Base-by-base conservation (phyloP, 2,113 vertebrate genomes). In the Eleginops maclovinus region DNA sequence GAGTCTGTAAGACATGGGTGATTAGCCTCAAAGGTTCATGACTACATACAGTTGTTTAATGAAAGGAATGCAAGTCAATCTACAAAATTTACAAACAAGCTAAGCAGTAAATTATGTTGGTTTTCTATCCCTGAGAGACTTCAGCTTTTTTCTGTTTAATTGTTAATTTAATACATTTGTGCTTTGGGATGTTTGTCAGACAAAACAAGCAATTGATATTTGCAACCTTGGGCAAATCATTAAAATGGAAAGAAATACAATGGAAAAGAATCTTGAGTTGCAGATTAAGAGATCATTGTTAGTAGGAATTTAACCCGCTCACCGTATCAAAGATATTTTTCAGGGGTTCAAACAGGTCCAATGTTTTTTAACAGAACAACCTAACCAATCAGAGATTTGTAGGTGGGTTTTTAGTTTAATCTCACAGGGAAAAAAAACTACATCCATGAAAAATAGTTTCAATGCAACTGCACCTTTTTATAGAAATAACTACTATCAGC, bases 21-120 rank as follows among this genome's bases (percentile, higher is more conserved):
- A 62, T 9, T 53, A 64, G 43, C 31, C 61, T 68, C 40, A 56
- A 56, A 31, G 54, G 21, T 40, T 73, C 36, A 72, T 54, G 64
- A 53, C 19, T 44, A 49, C 64, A 54, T 31, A 49, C 17, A 41
- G 55, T 72, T 43, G 12, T 63, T 70, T 41, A 44, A 75, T 19
- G 40, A 26, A 60, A 50, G 24, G 19, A 51, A 15, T 58, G 10
- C 11, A 70, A 59, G 9, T 16, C 9, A 17, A 11, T n/a, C n/a
- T n/a, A n/a, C n/a, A 44, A 5, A 69, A 54, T 17, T n/a, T n/a
- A n/a, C n/a, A n/a, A n/a, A n/a, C n/a, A n/a, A n/a, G n/a, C 40
- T 5, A 15, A 19, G 12, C 40, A 56, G 51, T 69, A 26, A 14
- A 55, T 55, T 0, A 4, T 43, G 10, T 43, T 9, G 43, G 14